Evolutionary conservation across 2,113 vertebrate species (phyloP), one percentile per base, ranked within the genome.

Genomic region (Albula glossodonta): DNA sequence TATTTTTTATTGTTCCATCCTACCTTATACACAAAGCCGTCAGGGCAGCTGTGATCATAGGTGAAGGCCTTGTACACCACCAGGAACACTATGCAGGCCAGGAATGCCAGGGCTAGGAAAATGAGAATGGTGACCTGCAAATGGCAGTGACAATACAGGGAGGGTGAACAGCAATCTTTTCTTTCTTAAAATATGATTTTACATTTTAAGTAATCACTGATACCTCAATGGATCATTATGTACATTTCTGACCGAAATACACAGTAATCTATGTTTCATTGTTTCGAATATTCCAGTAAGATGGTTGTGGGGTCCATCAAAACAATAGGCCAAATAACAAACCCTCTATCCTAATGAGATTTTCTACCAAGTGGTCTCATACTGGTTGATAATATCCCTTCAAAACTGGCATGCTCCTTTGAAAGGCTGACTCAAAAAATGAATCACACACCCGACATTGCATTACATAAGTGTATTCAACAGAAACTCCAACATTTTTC

Each of bases 61-160:
- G 98, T 99, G 94, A 99, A 99, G 92, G 98, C 98, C 96, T 99
- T 99, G 93, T 99, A 99, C 90, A 99, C 98, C 96, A 99, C 98
- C 94, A 99, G 96, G 94, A 99, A 99, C 91, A 99, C 98, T 86
- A 99, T 99, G 95, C 98, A 99, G 92, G 98, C 97, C 50, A 99
- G 96, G 94, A 99, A 99, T 10, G 98, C 98, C 78, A 99, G 96
- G 90, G 98, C 98, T 96, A 99, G 92, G 92, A 99, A 97, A 93
- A 99, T 98, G 82, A 99, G 97, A 90, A 99, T 97, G 49, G 98
- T 98, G 89, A 99, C 97, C 98, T 99, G 94, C 52, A 87, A 89
- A 90, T 87, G 88, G 91, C 86, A 88, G 89, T 82, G 88, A 89
- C 31, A 41, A 41, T 41, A 41, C 31, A 41, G 1, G 31, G 31